These are phyloP conservation scores for Ctenoplectra terminalis DNA, from an alignment of 1,140 invertebrate genomes.

Conservation along the genomic window DNA sequence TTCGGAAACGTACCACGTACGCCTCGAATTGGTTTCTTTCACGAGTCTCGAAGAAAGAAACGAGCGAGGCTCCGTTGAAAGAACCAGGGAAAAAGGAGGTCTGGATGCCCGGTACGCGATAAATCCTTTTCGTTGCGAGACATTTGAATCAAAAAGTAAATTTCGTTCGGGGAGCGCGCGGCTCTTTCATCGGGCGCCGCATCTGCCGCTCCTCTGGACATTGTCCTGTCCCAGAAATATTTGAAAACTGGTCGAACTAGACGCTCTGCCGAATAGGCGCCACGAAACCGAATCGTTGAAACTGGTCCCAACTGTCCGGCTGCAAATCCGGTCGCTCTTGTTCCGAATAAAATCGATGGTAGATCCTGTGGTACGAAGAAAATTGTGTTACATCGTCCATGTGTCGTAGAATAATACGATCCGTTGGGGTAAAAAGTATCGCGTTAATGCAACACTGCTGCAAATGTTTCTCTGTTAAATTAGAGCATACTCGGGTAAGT, in stretches of 20 bases:
- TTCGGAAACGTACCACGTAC: slow-evolving; percentile 36
- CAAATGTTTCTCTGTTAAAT: not conserved
- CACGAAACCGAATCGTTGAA: slow-evolving; percentile 42
- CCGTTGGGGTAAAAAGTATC: slow-evolving; percentile 13
- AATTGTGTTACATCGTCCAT: not conserved
- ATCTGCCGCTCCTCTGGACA: slow-evolving; percentile 77
- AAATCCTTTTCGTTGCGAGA: slow-evolving; percentile 67
- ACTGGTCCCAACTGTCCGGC: slow-evolving; percentile 56
- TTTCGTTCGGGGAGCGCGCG: slow-evolving; percentile 66
- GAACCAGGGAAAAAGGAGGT: not conserved
- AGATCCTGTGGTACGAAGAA: not conserved
- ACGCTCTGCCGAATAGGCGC: slow-evolving; percentile 68
- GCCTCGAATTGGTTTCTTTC: slow-evolving; percentile 34
- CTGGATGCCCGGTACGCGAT: slow-evolving; percentile 54
- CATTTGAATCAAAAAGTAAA: slow-evolving; percentile 81
- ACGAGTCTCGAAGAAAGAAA: slow-evolving; percentile 9
- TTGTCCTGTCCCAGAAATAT: slow-evolving; percentile 80
- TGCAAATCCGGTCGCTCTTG: slow-evolving; percentile 61
- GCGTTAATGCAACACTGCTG: not conserved
- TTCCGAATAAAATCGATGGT: slow-evolving; percentile 42
- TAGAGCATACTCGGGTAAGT: not conserved
- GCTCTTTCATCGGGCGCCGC: slow-evolving; percentile 65
- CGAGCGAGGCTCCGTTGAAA: not conserved
- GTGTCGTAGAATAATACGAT: slow-evolving; percentile 21
- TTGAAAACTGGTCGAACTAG: slow-evolving; percentile 81